Percentiles rank a stretch among this genome's conserved stretches.
phyloP scores from a whole-genome alignment of 2,797 vertebrate species.

The Darevskia mixta region DNA sequence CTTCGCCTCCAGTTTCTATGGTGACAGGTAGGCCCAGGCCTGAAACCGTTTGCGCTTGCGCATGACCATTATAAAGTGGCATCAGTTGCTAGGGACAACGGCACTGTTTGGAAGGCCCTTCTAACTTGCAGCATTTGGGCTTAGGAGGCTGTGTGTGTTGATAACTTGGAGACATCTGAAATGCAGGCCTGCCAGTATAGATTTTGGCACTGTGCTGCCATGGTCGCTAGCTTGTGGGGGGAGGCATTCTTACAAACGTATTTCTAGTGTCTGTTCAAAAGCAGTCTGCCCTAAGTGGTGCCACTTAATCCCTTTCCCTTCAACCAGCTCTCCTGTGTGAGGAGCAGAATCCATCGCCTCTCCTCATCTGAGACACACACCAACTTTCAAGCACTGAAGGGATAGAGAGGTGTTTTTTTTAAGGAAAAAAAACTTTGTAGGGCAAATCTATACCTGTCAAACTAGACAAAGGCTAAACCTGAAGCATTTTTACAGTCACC shows the following conservation, averaged over 20 bases:
- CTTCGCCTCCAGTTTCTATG: constrained; percentile 74
- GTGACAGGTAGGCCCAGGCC: constrained; percentile 73
- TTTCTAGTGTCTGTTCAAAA: constrained; percentile 22
- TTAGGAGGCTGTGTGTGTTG: constrained; percentile 54
- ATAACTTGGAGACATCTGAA: constrained; percentile 47
- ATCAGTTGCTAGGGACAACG: constrained; percentile 73
- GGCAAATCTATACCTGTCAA: constrained; percentile 1
- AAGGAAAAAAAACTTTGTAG: neutral
- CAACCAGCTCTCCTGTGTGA: neutral
- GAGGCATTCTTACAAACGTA: neutral
- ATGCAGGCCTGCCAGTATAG: constrained; percentile 55
- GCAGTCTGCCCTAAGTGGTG: neutral
- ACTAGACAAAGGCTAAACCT: constrained; percentile 17
- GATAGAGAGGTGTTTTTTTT: neutral
- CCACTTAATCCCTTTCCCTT: neutral
- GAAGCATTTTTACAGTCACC: constrained; percentile 13
- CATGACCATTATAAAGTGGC: constrained; percentile 61
- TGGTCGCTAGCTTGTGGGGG: neutral
- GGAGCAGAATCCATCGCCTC: neutral
- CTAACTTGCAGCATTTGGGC: constrained; percentile 67
- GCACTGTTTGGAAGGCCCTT: constrained; percentile 70
- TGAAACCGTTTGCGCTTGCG: constrained; percentile 57
- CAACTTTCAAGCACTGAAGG: constrained; percentile 24
- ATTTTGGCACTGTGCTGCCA: constrained; percentile 41
- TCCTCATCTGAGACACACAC: neutral